Percentiles rank a stretch among this genome's conserved stretches.
These are phyloP conservation scores for Drosophila simulans DNA, from an alignment of 1,140 invertebrate genomes.

Conservation along the genomic window DNA sequence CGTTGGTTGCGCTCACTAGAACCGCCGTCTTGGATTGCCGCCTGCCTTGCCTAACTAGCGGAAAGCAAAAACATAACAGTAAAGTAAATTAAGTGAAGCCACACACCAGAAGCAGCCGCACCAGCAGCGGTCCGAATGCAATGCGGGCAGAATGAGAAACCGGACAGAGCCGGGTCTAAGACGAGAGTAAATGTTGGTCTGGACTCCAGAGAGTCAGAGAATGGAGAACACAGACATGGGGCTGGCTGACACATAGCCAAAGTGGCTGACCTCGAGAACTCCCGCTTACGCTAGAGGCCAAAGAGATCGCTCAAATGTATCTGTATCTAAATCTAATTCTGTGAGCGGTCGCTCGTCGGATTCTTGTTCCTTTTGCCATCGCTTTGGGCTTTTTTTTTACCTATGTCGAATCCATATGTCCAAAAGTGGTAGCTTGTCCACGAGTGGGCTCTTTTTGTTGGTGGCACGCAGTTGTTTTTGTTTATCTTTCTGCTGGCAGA, in stretches of 20 bases:
- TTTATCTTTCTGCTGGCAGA: slow-evolving; percentile 23
- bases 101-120: slow-evolving; percentile 47
- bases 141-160: slow-evolving; percentile 46
- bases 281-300: slow-evolving; percentile 34
- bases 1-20: slow-evolving; percentile 32
- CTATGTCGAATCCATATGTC: slow-evolving; percentile 41
- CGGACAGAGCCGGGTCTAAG: slow-evolving; percentile 53
- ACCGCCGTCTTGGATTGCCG: slow-evolving; percentile 34
- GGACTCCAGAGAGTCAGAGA: slow-evolving; percentile 53
- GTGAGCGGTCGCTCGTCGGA: slow-evolving; percentile 9
- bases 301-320: slow-evolving; percentile 64
- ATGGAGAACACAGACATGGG: slow-evolving; percentile 38
- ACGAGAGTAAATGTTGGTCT: slow-evolving; percentile 73
- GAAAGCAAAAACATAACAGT: slow-evolving; percentile 79
- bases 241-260: slow-evolving; percentile 43
- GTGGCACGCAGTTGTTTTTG: slow-evolving; percentile 30
- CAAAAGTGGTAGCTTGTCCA: slow-evolving; percentile 64
- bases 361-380: slow-evolving; percentile 20
- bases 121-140: slow-evolving; percentile 44
- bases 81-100: slow-evolving; percentile 80
- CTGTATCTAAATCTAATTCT: slow-evolving; percentile 34
- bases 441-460: slow-evolving; percentile 42
- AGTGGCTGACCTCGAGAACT: slow-evolving; percentile 76
- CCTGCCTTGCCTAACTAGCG: slow-evolving; percentile 70
- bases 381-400: slow-evolving; percentile 42